phyloP scores from a whole-genome alignment of 1,140 invertebrate genomes.

The Orussus abietinus region DNA sequence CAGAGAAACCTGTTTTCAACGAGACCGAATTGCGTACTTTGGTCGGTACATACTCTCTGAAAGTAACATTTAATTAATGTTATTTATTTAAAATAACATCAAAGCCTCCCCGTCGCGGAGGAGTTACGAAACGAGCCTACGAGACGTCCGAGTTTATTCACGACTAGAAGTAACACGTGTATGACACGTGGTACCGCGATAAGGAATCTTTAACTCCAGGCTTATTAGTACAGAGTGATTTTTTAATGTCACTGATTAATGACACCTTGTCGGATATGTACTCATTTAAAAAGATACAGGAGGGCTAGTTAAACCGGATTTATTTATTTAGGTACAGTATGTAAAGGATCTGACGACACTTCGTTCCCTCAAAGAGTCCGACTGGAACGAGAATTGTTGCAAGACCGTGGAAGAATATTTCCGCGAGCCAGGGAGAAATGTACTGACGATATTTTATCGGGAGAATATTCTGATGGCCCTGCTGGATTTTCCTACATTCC shows the following conservation, averaged over 20 bases:
- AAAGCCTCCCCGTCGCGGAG: too few relatives aligned
- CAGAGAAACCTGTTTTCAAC: constrained; percentile 57
- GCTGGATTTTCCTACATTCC: constrained; percentile 54
- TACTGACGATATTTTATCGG: constrained; percentile 63
- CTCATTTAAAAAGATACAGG: too few relatives aligned
- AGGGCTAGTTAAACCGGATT: too few relatives aligned
- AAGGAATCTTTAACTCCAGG: constrained; percentile 19
- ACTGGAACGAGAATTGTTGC: constrained; percentile 60
- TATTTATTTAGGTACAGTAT: constrained; percentile 32
- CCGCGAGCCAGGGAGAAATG: constrained; percentile 52
- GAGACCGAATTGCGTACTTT: constrained; percentile 61
- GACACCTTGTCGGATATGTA: too few relatives aligned
- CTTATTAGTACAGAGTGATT: too few relatives aligned
- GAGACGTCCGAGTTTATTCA: too few relatives aligned
- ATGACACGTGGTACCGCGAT: too few relatives aligned
- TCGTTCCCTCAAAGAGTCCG: constrained; percentile 55
- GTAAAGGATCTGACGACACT: constrained; percentile 65
- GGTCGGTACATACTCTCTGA: constrained; percentile 33
- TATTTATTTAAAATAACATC: background rate
- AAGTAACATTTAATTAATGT: constrained; percentile 5
- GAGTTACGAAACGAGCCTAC: too few relatives aligned
- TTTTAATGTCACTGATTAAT: too few relatives aligned
- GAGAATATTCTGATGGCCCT: constrained; percentile 52
- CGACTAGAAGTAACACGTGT: too few relatives aligned
- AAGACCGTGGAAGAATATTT: constrained; percentile 60